Conservation (phyloP, 2,888 invertebrate genomes). For the Apamea crenata region DNA sequence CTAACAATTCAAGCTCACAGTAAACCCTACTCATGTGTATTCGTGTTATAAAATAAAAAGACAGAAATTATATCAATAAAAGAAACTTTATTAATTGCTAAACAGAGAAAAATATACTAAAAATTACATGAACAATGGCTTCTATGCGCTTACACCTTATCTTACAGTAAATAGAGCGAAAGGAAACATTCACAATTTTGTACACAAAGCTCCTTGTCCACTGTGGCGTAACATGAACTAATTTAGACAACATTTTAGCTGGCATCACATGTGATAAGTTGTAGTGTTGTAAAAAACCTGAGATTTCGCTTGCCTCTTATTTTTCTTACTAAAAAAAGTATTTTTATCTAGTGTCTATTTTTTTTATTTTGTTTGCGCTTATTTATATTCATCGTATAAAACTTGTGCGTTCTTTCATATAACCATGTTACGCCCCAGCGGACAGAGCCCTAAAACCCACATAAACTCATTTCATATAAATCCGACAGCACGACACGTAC, state of each 20-base stretch:
- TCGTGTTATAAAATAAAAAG: constrained; percentile 26
- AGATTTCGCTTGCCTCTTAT: too few species aligned
- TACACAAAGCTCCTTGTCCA: constrained; percentile 60
- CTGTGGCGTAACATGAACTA: constrained; percentile 39
- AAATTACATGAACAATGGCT: constrained; percentile 87
- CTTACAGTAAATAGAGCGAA: constrained; percentile 69
- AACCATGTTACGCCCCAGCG: constrained; percentile 30
- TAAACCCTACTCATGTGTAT: neutral
- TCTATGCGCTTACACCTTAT: constrained; percentile 78
- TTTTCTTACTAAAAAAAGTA: neutral
- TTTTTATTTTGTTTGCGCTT: constrained; percentile 1
- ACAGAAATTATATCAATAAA: constrained; percentile 78
- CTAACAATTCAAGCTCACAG: neutral
- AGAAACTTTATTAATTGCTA: constrained; percentile 86
- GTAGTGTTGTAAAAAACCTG: neutral
- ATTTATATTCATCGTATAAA: constrained; percentile 21
- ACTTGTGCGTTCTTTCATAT: constrained; percentile 44
- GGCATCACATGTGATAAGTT: neutral
- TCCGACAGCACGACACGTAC: constrained; percentile 59
- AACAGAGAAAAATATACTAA: constrained; percentile 84
- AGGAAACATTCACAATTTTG: constrained; percentile 65
- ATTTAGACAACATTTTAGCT: neutral
- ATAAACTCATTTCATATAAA: constrained; percentile 50
- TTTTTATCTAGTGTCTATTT: neutral
- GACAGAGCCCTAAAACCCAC: constrained; percentile 25